These are phyloP conservation scores for Salminus brasiliensis DNA, from an alignment of 2,113 vertebrate species.

Conservation along the genomic window DNA sequence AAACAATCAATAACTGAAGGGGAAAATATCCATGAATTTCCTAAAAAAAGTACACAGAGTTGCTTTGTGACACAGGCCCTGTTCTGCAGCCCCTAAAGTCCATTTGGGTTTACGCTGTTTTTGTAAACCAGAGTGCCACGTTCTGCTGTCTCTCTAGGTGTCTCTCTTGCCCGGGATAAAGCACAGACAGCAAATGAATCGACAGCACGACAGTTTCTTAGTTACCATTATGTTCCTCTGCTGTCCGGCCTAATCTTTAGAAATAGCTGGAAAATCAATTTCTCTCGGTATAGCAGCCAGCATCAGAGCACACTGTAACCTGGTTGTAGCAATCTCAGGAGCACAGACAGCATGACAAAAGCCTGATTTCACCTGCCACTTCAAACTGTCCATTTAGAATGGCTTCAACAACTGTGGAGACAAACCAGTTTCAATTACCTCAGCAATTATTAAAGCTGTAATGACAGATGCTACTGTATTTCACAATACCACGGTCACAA, in stretches of 20 bases:
- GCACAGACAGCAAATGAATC: slow-evolving; percentile 20
- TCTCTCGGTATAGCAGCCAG: slow-evolving; percentile 20
- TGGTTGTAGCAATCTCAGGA: slow-evolving; percentile 40
- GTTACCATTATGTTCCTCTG: slow-evolving; percentile 21
- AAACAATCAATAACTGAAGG: too few species aligned
- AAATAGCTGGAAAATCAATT: slow-evolving; percentile 56
- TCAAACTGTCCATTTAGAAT: slow-evolving; percentile 15
- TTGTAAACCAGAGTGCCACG: not conserved
- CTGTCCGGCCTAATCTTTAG: slow-evolving; percentile 42
- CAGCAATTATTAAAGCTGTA: slow-evolving; percentile 41
- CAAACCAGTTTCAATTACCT: slow-evolving; percentile 39
- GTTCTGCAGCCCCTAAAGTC: too few species aligned
- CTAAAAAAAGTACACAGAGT: too few species aligned
- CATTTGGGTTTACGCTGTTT: not conserved
- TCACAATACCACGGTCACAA: slow-evolving; percentile 51
- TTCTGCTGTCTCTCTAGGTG: not conserved
- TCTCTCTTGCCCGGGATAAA: not conserved
- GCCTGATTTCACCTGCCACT: slow-evolving; percentile 38
- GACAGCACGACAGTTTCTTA: not conserved
- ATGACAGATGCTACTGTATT: slow-evolving; percentile 45
- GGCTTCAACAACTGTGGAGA: slow-evolving; percentile 23
- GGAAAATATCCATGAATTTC: too few species aligned
- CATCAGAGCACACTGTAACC: slow-evolving; percentile 13
- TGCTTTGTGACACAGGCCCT: too few species aligned
- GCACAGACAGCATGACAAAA: slow-evolving; percentile 41